A percentile compares a stretch with the other conserved stretches of the same genome.
Evolutionary conservation across 1,140 invertebrate species (phyloP).

Genomic region (Pachypsylla venusta): DNA sequence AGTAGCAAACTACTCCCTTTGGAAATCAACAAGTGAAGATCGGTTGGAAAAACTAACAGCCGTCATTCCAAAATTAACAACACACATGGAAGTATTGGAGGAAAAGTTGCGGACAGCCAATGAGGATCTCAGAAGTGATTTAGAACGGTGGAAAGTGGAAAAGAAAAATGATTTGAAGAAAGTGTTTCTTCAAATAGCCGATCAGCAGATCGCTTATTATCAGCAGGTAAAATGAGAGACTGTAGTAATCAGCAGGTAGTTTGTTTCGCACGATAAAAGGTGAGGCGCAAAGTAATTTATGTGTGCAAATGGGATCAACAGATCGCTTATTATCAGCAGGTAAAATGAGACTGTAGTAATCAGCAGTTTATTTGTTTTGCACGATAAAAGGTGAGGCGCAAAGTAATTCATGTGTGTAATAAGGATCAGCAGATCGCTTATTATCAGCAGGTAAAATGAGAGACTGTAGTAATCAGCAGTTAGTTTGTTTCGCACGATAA

Average conservation of each 20-base stretch:
- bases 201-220: slow-evolving; percentile 51
- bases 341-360: too few species aligned
- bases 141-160: slow-evolving; percentile 52
- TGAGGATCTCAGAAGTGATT: slow-evolving; percentile 51
- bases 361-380: too few species aligned
- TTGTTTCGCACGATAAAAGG: too few species aligned
- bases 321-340: slow-evolving; percentile 48
- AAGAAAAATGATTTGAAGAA: slow-evolving; percentile 51
- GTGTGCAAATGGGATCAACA: too few species aligned
- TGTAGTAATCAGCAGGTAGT: too few species aligned
- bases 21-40: slow-evolving; percentile 37
- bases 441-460: slow-evolving; percentile 41
- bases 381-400: too few species aligned
- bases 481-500: too few species aligned
- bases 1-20: slow-evolving; percentile 24
- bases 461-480: too few species aligned
- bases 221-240: slow-evolving; percentile 37
- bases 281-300: too few species aligned
- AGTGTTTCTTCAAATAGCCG: slow-evolving; percentile 46
- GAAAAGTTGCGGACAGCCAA: slow-evolving; percentile 45
- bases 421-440: slow-evolving; percentile 51
- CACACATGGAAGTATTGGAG: slow-evolving; percentile 33
- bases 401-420: too few species aligned
- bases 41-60: slow-evolving; percentile 39
- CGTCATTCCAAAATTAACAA: slow-evolving; percentile 37